Percentiles rank a stretch among this genome's conserved stretches.
Conservation (phyloP, 2,888 invertebrate species). For the Camponotus fellah region DNA sequence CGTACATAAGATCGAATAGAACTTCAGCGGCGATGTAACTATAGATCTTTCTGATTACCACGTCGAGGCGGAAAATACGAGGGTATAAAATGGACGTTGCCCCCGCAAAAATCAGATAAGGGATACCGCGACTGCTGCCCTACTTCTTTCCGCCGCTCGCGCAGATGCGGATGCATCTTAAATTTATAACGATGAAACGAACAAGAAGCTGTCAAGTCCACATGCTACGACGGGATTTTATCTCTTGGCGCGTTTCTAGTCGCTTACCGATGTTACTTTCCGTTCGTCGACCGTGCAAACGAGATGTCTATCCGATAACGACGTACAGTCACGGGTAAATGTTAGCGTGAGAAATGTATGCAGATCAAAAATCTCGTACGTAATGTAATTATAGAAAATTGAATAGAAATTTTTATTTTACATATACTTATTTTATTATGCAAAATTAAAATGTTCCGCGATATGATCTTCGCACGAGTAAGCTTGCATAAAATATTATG, state of each 20-base stretch:
- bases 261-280: conserved; percentile 15
- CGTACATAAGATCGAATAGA: conserved; percentile 40
- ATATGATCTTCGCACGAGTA: neutral
- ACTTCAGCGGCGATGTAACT: conserved; percentile 43
- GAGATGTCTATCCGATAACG: conserved; percentile 30
- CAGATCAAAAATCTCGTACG: neutral
- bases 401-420: neutral
- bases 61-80: conserved; percentile 48
- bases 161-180: conserved; percentile 69
- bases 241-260: conserved; percentile 5
- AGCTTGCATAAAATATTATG: neutral
- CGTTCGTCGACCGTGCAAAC: conserved; percentile 3
- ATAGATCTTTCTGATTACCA: conserved; percentile 55
- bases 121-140: conserved; percentile 69
- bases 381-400: neutral
- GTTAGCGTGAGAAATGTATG: neutral
- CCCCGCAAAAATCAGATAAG: conserved; percentile 73
- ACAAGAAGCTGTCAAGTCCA: conserved; percentile 64
- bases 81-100: conserved; percentile 66
- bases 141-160: conserved; percentile 64
- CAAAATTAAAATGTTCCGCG: neutral
- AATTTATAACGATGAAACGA: conserved; percentile 71
- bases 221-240: conserved; percentile 56
- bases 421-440: conserved; percentile 2
- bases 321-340: neutral